A percentile compares a stretch with the other conserved stretches of the same genome.
phyloP scores from a whole-genome alignment of 2,888 invertebrate species.

The Oxytorus armatus region DNA sequence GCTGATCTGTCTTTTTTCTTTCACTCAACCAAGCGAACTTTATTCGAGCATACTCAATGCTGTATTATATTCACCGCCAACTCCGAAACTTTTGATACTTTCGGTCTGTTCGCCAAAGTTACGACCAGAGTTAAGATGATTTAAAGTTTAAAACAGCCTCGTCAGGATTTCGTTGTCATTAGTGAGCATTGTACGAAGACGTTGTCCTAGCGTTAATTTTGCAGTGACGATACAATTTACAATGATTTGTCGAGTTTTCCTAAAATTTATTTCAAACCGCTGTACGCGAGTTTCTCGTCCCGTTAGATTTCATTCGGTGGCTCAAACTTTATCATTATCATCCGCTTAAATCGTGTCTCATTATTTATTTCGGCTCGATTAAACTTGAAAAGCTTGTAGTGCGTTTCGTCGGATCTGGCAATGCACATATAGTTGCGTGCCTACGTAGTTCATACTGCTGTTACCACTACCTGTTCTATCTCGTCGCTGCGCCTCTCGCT shows the following conservation, averaged over 20 bases:
- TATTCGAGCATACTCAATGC: not conserved
- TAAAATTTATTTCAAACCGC: not conserved
- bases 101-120: not conserved
- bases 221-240: not conserved
- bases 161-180: slow-evolving; percentile 17
- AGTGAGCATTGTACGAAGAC: not conserved
- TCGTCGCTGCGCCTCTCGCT: slow-evolving; percentile 38
- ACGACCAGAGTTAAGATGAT: not conserved
- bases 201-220: not conserved
- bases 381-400: slow-evolving; percentile 1
- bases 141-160: not conserved
- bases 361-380: not conserved
- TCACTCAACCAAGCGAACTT: slow-evolving; percentile 1
- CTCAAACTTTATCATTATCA: slow-evolving; percentile 9
- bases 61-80: not conserved
- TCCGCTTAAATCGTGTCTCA: not conserved
- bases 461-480: slow-evolving; percentile 42
- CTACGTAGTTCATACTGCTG: slow-evolving; percentile 22
- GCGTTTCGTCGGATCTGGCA: not conserved
- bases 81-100: not conserved
- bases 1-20: not conserved
- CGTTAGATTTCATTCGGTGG: not conserved
- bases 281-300: not conserved
- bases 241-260: not conserved
- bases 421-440: slow-evolving; percentile 25